A percentile compares a stretch with the other conserved stretches of the same genome.
These are phyloP conservation scores for Artemisiospiza belli DNA, from an alignment of 2,113 vertebrate genomes.

Conservation along the genomic window DNA sequence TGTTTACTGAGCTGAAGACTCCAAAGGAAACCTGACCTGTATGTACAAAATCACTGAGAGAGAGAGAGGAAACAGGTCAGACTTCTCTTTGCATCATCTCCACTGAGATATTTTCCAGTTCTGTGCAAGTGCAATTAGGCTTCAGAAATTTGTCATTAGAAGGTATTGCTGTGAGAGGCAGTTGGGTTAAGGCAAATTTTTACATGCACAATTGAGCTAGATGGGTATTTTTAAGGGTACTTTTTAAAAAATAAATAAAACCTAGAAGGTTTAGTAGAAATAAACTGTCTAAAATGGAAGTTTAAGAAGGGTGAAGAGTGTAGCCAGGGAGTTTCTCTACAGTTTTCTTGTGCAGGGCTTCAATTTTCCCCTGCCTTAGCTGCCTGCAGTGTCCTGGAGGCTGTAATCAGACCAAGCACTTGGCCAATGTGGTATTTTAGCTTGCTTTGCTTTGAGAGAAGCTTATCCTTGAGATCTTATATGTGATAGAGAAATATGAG, in stretches of 20 bases:
- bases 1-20: background rate
- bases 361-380: background rate
- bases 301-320: background rate
- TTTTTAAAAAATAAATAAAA: background rate
- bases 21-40: background rate
- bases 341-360: background rate
- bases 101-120: background rate
- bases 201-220: background rate
- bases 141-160: background rate
- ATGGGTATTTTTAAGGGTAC: background rate
- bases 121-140: background rate
- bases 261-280: background rate
- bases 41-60: background rate
- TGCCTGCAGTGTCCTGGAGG: background rate
- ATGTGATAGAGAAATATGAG: background rate
- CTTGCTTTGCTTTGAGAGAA: background rate
- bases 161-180: background rate
- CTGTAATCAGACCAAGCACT: background rate
- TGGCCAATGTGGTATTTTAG: background rate
- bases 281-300: background rate
- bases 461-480: conserved; percentile 17
- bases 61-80: background rate
- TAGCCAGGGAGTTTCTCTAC: background rate
- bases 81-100: background rate
- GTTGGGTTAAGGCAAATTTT: background rate